These are phyloP conservation scores for Oxystoma pomonae DNA, from an alignment of 2,888 invertebrate species.

Conservation along the genomic window DNA sequence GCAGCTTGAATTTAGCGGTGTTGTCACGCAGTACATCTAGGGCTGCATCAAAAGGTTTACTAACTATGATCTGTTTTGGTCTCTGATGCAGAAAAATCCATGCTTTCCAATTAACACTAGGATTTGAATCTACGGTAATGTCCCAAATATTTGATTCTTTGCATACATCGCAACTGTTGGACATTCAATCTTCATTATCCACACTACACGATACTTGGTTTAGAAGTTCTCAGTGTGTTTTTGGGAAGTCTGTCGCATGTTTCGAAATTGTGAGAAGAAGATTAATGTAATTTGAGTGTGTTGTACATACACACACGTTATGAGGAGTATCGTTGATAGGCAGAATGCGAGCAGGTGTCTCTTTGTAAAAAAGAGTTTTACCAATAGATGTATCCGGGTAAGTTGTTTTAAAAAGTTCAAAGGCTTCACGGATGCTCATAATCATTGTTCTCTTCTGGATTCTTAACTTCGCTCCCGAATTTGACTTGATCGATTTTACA, in stretches of 20 bases:
- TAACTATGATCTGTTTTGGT: neutral
- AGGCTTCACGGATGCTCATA: slow-evolving; percentile 5
- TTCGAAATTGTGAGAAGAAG: slow-evolving; percentile 1
- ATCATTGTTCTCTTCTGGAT: slow-evolving; percentile 8
- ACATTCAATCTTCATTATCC: neutral
- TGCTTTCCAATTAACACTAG: neutral
- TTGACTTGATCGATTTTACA: slow-evolving; percentile 9
- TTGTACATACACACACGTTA: neutral
- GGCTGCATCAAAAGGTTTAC: slow-evolving; percentile 14
- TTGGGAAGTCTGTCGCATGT: neutral
- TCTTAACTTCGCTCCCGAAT: slow-evolving; percentile 5
- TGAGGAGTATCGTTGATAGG: slow-evolving; percentile 7
- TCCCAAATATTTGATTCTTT: neutral
- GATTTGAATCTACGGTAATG: neutral
- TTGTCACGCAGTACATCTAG: slow-evolving; percentile 1
- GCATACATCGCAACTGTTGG: no score
- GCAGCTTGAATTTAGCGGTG: slow-evolving; percentile 1
- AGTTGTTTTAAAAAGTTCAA: slow-evolving; percentile 5
- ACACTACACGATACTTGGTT: neutral
- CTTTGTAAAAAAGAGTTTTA: neutral
- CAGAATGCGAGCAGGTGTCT: slow-evolving; percentile 4
- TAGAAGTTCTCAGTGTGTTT: neutral
- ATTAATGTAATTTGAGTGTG: slow-evolving; percentile 2
- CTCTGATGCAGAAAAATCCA: neutral
- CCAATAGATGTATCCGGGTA: slow-evolving; percentile 3